Evolutionary conservation across 1,140 invertebrate species (phyloP).

Genomic region (Steinernema khuongi): DNA sequence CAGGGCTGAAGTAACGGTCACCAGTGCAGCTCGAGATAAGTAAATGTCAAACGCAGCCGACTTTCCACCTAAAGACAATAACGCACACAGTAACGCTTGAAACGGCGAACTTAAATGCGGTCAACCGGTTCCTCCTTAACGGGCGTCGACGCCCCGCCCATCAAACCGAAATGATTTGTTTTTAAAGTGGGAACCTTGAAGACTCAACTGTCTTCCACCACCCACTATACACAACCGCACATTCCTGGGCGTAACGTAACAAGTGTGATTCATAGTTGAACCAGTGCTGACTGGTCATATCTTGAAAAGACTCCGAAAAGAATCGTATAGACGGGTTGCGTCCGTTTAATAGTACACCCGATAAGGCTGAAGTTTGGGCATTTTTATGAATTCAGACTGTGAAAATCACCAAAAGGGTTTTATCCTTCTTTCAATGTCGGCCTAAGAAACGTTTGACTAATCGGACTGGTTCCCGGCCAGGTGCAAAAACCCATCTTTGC

Average conservation of each 20-base stretch:
- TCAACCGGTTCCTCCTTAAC: slow-evolving; percentile 8
- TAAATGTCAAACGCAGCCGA: neutral
- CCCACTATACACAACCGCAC: neutral
- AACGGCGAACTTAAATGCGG: slow-evolving; percentile 1
- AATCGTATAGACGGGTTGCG: neutral
- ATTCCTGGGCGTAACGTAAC: neutral
- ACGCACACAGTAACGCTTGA: neutral
- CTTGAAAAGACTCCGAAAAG: too few species aligned
- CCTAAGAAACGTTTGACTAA: too few species aligned
- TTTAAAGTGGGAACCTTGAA: slow-evolving; percentile 4
- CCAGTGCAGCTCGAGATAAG: neutral
- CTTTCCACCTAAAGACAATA: neutral
- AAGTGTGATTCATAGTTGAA: neutral
- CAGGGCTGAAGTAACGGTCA: neutral
- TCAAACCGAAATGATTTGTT: slow-evolving; percentile 13
- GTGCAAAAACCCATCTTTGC: neutral
- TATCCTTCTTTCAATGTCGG: too few species aligned
- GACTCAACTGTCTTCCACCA: neutral
- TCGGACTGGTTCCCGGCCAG: too few species aligned
- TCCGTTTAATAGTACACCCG: neutral
- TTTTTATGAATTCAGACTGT: too few species aligned
- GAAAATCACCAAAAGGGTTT: too few species aligned
- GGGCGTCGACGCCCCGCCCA: neutral
- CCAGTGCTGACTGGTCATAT: neutral
- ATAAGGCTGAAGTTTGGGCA: too few species aligned